Percentiles rank a stretch among this genome's conserved stretches.
phyloP scores from a whole-genome alignment of 2,797 vertebrate species.

The Chelidonichthys spinosus region DNA sequence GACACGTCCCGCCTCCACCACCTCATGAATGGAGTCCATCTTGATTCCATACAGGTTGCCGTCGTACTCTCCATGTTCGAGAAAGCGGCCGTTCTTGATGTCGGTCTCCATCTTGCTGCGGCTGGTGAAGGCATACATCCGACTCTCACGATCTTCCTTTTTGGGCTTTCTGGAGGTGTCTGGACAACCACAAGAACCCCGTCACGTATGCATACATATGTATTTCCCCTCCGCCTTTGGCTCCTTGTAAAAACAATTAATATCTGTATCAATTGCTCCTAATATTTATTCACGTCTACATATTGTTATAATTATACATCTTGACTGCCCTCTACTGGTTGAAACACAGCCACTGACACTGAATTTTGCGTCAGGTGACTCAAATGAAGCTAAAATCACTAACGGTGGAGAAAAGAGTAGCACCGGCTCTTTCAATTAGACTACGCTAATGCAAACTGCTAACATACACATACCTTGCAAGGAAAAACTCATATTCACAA shows the following conservation, averaged over 20 bases:
- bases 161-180: constrained; percentile 92
- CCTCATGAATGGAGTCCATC: constrained; percentile 94
- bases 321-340: too few species aligned
- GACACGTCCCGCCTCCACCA: constrained; percentile 91
- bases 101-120: constrained; percentile 94
- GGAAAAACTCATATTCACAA: too few species aligned
- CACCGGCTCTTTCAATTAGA: too few species aligned
- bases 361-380: too few species aligned
- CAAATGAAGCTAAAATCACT: too few species aligned
- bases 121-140: constrained; percentile 93
- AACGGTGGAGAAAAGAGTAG: too few species aligned
- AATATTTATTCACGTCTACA: too few species aligned
- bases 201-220: not conserved
- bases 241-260: not conserved
- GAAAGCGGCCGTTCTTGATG: constrained; percentile 91
- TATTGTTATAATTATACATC: too few species aligned
- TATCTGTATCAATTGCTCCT: not conserved
- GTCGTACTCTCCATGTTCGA: constrained; percentile 95
- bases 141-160: constrained; percentile 88
- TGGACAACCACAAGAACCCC: constrained; percentile 35
- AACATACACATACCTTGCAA: too few species aligned
- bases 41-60: constrained; percentile 94
- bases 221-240: not conserved
- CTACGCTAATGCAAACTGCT: too few species aligned
- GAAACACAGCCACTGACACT: too few species aligned